phyloP scores from a whole-genome alignment of 2,888 invertebrate species.

The Peribatodes rhomboidaria region DNA sequence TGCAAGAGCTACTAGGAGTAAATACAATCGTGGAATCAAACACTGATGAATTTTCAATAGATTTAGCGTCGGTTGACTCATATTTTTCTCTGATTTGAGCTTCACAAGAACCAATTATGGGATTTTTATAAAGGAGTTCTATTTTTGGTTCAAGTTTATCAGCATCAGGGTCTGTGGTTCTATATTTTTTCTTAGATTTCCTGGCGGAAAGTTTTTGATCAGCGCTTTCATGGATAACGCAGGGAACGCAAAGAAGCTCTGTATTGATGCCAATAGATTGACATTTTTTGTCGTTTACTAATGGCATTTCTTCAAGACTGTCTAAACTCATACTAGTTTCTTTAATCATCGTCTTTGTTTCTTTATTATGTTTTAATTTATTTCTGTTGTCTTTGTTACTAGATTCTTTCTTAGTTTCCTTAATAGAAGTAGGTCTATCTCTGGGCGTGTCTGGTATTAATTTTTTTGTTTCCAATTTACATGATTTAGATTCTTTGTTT shows the following conservation, averaged over 20 bases:
- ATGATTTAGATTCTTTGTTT: conserved; percentile 33
- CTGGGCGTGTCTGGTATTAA: conserved; percentile 42
- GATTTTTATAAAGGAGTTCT: conserved; percentile 76
- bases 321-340: conserved; percentile 78
- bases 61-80: conserved; percentile 52
- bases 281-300: conserved; percentile 55
- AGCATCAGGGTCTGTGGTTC: conserved; percentile 38
- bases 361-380: conserved; percentile 44
- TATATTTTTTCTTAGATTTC: conserved; percentile 48
- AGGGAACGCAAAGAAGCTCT: conserved; percentile 76
- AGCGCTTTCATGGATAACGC: conserved; percentile 70
- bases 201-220: conserved; percentile 55
- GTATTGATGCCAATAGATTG: conserved; percentile 76
- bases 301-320: conserved; percentile 68
- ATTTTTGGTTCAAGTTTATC: conserved; percentile 58
- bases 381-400: conserved; percentile 42
- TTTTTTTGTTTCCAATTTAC: conserved; percentile 41
- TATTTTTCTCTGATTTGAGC: conserved; percentile 52
- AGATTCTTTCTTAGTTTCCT: conserved; percentile 39
- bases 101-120: conserved; percentile 64
- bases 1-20: conserved; percentile 51
- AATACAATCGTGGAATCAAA: conserved; percentile 43
- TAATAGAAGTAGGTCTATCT: conserved; percentile 24
- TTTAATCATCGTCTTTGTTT: conserved; percentile 54
- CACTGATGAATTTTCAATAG: conserved; percentile 51